Percentiles rank a stretch among this genome's conserved stretches.
These are phyloP conservation scores for Tetraodon nigroviridis DNA, from an alignment of 2,113 vertebrate species.

Conservation along the genomic window DNA sequence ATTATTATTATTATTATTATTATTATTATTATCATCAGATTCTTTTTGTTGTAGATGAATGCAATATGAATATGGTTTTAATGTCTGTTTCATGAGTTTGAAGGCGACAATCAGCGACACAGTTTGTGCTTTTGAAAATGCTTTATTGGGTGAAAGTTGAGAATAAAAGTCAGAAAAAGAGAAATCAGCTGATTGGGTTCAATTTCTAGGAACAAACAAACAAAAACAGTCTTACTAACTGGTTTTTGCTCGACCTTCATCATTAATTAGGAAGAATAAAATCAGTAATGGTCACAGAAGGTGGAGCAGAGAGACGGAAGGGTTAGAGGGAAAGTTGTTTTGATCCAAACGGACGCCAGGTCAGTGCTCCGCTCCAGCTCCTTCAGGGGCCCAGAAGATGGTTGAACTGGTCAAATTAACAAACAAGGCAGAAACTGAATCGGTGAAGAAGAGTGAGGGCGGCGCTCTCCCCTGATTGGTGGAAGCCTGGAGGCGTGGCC, in stretches of 20 bases:
- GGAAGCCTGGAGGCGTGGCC: background rate
- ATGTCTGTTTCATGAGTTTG: background rate
- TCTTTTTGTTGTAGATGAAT: no score
- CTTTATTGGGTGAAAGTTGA: conserved; percentile 27
- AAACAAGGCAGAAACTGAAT: background rate
- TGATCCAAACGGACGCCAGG: no score
- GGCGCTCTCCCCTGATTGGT: background rate
- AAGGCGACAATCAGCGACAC: background rate
- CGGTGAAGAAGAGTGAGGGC: background rate
- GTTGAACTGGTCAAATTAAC: background rate
- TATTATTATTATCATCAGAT: no score
- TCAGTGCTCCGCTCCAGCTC: background rate
- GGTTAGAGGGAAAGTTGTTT: no score
- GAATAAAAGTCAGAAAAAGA: background rate
- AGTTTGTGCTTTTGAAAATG: conserved; percentile 19
- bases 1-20: no score
- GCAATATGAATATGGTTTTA: no score
- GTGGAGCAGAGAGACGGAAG: no score
- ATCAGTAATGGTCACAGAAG: no score
- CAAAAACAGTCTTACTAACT: no score
- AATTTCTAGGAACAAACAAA: background rate
- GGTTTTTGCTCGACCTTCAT: no score
- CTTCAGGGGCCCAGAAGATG: background rate
- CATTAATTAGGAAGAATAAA: no score
- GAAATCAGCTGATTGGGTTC: background rate